A percentile compares a stretch with the other conserved stretches of the same genome.
These are phyloP conservation scores for Stenodema calcarata DNA, from an alignment of 2,888 invertebrate species.

Conservation along the genomic window DNA sequence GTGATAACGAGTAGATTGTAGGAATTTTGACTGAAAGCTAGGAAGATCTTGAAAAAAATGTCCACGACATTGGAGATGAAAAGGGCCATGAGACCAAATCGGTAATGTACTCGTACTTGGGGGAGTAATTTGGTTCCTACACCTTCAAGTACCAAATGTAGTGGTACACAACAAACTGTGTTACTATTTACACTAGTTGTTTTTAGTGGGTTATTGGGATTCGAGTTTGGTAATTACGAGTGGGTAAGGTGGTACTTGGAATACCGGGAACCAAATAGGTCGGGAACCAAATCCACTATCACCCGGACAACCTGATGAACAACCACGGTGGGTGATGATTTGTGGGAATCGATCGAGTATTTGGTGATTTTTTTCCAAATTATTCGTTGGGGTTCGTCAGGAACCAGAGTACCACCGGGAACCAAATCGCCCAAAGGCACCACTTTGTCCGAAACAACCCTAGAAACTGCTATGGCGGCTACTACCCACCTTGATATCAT, in stretches of 20 bases:
- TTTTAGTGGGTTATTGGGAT: not conserved
- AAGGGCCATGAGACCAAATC: not conserved
- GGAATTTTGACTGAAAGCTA: not conserved
- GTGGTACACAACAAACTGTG: not conserved
- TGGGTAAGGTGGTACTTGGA: not conserved
- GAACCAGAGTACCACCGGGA: conserved; percentile 14
- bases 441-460: conserved; percentile 37
- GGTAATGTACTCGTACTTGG: not conserved
- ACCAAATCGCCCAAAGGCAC: conserved; percentile 24
- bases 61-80: not conserved
- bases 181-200: not conserved
- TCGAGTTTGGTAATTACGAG: not conserved
- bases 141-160: not conserved
- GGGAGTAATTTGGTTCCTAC: not conserved
- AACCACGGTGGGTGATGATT: not conserved
- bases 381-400: not conserved
- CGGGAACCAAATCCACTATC: not conserved
- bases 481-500: conserved; percentile 44
- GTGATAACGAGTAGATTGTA: not conserved
- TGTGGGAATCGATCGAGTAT: not conserved
- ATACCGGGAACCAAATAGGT: not conserved
- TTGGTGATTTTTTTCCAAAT: not conserved
- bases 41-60: not conserved
- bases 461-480: conserved; percentile 44
- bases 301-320: not conserved